A percentile compares a stretch with the other conserved stretches of the same genome.
phyloP scores from a whole-genome alignment of 2,888 invertebrate genomes.

The Eustalomyia histrio region DNA sequence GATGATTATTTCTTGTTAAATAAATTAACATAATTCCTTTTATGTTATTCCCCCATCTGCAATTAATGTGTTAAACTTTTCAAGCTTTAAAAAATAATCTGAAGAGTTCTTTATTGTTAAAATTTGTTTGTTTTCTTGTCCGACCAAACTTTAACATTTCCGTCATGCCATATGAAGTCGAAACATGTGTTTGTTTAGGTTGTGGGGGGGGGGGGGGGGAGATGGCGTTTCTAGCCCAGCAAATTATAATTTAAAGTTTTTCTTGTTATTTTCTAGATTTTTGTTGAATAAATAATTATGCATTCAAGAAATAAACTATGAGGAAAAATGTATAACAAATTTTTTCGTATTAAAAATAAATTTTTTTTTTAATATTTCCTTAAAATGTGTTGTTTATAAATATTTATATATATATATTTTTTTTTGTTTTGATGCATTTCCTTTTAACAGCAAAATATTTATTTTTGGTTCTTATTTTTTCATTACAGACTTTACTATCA shows the following conservation, averaged over 20 bases:
- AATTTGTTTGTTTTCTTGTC: constrained; percentile 2
- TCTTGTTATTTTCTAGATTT: neutral
- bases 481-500: constrained; percentile 84
- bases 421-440: constrained; percentile 82
- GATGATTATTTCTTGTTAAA: neutral
- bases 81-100: constrained; percentile 1
- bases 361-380: constrained; percentile 24
- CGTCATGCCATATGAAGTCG: constrained; percentile 20
- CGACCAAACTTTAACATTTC: constrained; percentile 39
- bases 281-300: neutral
- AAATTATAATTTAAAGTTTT: neutral
- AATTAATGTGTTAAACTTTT: constrained; percentile 29
- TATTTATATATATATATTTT: constrained; percentile 17
- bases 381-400: constrained; percentile 22
- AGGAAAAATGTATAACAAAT: neutral
- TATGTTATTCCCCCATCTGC: constrained; percentile 34
- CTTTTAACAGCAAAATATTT: constrained; percentile 65
- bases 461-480: constrained; percentile 27
- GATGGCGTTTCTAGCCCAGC: neutral
- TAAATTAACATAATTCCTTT: constrained; percentile 15
- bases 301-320: constrained; percentile 19
- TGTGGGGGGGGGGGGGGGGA: too few relatives aligned
- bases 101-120: neutral
- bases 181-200: neutral
- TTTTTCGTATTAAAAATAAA: constrained; percentile 11